Base-by-base conservation (phyloP, 2,888 invertebrate genomes). In the Drosophila histrio region DNA sequence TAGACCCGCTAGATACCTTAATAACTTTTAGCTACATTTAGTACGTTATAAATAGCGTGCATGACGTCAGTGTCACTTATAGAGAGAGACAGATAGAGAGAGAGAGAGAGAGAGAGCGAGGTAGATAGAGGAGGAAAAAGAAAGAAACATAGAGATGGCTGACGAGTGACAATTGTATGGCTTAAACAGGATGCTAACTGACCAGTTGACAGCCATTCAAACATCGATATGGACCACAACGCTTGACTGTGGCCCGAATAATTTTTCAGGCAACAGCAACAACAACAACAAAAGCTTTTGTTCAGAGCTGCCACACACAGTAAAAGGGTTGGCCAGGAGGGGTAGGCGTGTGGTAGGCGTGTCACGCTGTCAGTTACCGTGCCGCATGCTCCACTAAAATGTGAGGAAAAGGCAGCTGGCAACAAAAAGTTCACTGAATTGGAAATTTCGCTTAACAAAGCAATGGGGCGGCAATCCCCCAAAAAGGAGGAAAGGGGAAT, bases 381-480 rank as follows among this genome's bases (percentile, higher is more conserved):
- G 50, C 34, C 47, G n/a, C 53, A 54, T 13, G 49, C 11, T 19
- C 39, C 58, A 49, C 50, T 8, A 11, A 32, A 32, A 26, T 8
- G n/a, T 1, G 11, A 15, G n/a, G n/a, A 24, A 39, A 57, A 61
- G 52, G 65, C 66, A 75, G 47, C 74, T 66, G 75, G 62, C 41
- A 72, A 72, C 85, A 85, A 83, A 85, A 74, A 69, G 84, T 81
- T 84, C 87, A 86, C 71, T 84, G 84, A 84, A 74, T 84, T 83
- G 84, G 87, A 84, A 84, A 86, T 80, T 86, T 74, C 59, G 73
- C 81, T 80, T 73, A 84, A 72, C 70, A 72, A 72, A 72, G 61
- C 79, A 53, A 21, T 30, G 39, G 30, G 15, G 21, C 17, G 30
- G 19, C n/a, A n/a, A n/a, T n/a, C n/a, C 4, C 19, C 38, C n/a